Conservation (phyloP, 1,140 invertebrate genomes). For the Ladona fulva region DNA sequence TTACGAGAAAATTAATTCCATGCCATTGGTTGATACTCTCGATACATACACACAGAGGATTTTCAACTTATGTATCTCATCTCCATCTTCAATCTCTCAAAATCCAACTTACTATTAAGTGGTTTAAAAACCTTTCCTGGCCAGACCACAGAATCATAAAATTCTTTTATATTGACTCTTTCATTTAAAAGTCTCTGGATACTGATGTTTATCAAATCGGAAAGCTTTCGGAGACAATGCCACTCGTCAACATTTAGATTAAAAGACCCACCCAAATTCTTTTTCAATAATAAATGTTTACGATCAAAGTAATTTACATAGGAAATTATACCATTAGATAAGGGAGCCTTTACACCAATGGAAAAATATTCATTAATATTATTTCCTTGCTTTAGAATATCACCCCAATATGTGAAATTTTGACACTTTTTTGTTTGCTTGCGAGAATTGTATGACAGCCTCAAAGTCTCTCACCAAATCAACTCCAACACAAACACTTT, state of each 20-base stretch:
- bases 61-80: no score
- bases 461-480: not conserved
- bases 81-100: not conserved
- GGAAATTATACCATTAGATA: not conserved
- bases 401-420: not conserved
- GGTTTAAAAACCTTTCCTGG: not conserved
- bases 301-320: not conserved
- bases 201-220: not conserved
- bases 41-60: no score
- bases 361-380: not conserved
- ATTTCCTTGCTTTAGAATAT: not conserved
- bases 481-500: not conserved
- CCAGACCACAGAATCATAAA: no score
- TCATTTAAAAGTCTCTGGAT: not conserved
- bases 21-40: no score
- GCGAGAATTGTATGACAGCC: not conserved
- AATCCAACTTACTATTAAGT: not conserved
- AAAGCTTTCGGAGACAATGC: not conserved
- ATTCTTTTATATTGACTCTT: not conserved
- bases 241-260: no score
- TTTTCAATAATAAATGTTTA: not conserved
- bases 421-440: not conserved
- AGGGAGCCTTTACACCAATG: not conserved
- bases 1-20: no score
- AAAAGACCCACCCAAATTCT: no score